Percentiles rank a stretch among this genome's conserved stretches.
phyloP scores from a whole-genome alignment of 2,797 vertebrate species.

The Carapus acus region DNA sequence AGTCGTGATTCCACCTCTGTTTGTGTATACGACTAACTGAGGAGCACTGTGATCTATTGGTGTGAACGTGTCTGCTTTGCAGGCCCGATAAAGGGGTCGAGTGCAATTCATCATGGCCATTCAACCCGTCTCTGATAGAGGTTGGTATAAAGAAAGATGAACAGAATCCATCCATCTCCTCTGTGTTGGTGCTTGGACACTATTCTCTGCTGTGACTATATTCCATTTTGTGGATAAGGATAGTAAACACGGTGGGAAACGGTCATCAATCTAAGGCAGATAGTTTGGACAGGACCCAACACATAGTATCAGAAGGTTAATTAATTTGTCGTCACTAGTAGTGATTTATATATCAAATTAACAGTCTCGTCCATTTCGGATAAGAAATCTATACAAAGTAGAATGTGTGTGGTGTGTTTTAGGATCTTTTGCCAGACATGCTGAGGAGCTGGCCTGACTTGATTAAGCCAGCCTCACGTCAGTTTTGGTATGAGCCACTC shows the following conservation, averaged over 20 bases:
- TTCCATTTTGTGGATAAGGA: neutral
- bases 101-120: slow-evolving; percentile 75
- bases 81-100: slow-evolving; percentile 67
- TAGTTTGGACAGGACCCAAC: neutral
- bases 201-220: too few species aligned
- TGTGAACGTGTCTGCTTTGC: slow-evolving; percentile 30
- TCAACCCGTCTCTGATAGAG: slow-evolving; percentile 70
- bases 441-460: slow-evolving; percentile 72
- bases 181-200: neutral
- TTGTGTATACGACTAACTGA: neutral
- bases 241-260: neutral
- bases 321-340: neutral
- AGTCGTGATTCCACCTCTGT: neutral
- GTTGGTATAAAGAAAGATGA: slow-evolving; percentile 36
- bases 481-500: slow-evolving; percentile 66
- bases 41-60: slow-evolving; percentile 1
- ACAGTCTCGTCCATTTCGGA: too few species aligned
- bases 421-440: slow-evolving; percentile 78
- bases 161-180: neutral
- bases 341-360: neutral
- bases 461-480: slow-evolving; percentile 39
- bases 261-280: neutral
- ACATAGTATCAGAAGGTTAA: neutral
- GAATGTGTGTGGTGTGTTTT: slow-evolving; percentile 6
- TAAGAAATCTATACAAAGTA: too few species aligned